Evolutionary conservation across 64 coral and sea anemone genomes (phyloP), one percentile per base, ranked within the genome.

Genomic region (Montipora foliosa): DNA sequence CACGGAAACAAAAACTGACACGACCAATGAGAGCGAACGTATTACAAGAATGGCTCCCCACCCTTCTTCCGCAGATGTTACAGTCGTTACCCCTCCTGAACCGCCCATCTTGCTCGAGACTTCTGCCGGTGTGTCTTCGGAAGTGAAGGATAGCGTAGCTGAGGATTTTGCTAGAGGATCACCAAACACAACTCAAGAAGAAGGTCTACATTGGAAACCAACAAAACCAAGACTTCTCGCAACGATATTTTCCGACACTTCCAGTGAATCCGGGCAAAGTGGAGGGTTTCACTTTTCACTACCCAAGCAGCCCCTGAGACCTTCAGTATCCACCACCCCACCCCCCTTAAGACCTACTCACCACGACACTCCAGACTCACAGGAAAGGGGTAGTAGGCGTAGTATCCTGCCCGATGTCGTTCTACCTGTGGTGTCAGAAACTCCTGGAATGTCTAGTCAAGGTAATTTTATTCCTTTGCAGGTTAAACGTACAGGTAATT

Each of bases 281-380:
- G 74, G 71, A 50, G 83, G 52, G 4, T 98, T 95, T 60, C 93
- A 98, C 70, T 98, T 98, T 79, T 98, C 96, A 2, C 62, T 98
- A 6, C 96, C 96, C 16, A 88, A 80, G 21, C 88, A 97, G 62
- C 95, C 92, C 2, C 79, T 97, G 1, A 92, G 75, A 67, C 95
- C 96, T n/a, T 37, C 75, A 53, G 83, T 67, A n/a, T 98, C 93
- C 47, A 85, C 83, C 16, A 98, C 96, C 47, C 96, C 96, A 68
- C 96, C 93, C n/a, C 89, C 95, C 47, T 46, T 96, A 25, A 80
- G 44, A 62, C 73, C 67, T 6, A 58, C 53, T 60, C 72, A 57
- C 49, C 48, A 37, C 21, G 44, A 70, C 37, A 95, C 58, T 11
- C 93, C 93, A 5, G 88, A 90, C 73, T 77, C 88, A 49, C 69